Conservation (phyloP, 2,888 invertebrate genomes). For the Andrena bicolor region DNA sequence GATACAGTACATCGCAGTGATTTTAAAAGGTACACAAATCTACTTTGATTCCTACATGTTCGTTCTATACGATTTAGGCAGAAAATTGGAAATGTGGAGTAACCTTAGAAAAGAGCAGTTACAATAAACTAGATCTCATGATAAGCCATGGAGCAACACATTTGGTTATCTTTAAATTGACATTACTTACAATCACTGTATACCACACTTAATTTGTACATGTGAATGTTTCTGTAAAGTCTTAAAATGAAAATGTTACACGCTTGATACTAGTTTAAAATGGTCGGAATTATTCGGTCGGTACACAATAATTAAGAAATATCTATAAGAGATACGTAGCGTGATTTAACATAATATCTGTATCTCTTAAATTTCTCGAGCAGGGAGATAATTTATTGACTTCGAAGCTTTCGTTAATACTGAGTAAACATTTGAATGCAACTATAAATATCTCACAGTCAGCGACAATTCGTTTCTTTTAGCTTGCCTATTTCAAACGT, state of each 20-base stretch:
- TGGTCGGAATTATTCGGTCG: not conserved
- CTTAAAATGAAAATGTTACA: conserved; percentile 18
- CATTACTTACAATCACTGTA: not conserved
- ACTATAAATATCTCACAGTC: conserved; percentile 13
- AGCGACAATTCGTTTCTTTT: conserved; percentile 25
- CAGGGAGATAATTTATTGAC: not conserved
- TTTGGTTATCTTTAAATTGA: conserved; percentile 17
- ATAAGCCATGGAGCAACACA: conserved; percentile 8
- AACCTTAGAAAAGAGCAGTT: conserved; percentile 24
- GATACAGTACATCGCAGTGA: conserved; percentile 57
- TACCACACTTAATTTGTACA: conserved; percentile 19
- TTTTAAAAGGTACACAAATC: conserved; percentile 53
- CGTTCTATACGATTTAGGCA: conserved; percentile 45
- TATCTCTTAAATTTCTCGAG: conserved; percentile 8
- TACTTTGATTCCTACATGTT: conserved; percentile 46
- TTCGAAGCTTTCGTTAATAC: conserved; percentile 25
- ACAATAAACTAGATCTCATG: conserved; percentile 30
- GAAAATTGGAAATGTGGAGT: conserved; percentile 41
- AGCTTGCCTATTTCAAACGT: conserved; percentile 38
- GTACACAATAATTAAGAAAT: conserved; percentile 15
- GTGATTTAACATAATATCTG: conserved; percentile 2
- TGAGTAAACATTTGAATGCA: conserved; percentile 27
- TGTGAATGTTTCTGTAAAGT: not conserved
- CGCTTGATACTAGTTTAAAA: conserved; percentile 1
- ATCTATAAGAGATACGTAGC: conserved; percentile 7